A percentile compares a stretch with the other conserved stretches of the same genome.
Conservation (phyloP, 2,113 vertebrate species). For the Vulpes vulpes region DNA sequence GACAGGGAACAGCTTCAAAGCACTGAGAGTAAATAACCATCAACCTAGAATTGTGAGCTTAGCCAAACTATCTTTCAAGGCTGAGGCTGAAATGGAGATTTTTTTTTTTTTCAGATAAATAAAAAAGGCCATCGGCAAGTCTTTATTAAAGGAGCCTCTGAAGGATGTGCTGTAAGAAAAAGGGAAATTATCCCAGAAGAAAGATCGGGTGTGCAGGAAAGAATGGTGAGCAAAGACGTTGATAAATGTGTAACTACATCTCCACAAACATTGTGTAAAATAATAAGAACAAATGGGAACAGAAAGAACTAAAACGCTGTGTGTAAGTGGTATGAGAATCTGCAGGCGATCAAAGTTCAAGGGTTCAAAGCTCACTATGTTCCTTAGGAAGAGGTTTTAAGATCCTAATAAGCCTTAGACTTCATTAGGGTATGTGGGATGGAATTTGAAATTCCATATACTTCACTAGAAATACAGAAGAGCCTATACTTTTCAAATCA, state of each 20-base stretch:
- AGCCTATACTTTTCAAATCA: neutral
- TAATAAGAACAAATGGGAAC: neutral
- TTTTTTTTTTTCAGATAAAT: slow-evolving; percentile 3
- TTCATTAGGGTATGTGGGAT: neutral
- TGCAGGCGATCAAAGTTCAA: neutral
- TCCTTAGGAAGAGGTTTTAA: neutral
- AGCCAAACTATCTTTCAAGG: slow-evolving; percentile 26
- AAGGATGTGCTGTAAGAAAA: neutral
- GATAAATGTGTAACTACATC: neutral
- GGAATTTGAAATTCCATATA: slow-evolving; percentile 32
- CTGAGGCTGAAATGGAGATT: neutral
- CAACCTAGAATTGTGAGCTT: slow-evolving; percentile 15
- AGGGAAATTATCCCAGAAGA: slow-evolving; percentile 1
- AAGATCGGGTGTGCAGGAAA: neutral
- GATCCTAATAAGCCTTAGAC: neutral
- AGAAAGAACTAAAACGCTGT: neutral
- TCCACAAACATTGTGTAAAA: neutral
- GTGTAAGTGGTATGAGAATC: neutral
- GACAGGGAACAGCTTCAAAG: slow-evolving; percentile 18
- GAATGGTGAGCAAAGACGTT: neutral
- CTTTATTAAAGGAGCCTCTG: neutral
- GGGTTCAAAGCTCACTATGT: neutral
- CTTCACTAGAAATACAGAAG: neutral
- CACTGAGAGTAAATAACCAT: neutral
- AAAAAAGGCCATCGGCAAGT: neutral